phyloP scores from a whole-genome alignment of 2,113 vertebrate genomes.

The Caranx melampygus region DNA sequence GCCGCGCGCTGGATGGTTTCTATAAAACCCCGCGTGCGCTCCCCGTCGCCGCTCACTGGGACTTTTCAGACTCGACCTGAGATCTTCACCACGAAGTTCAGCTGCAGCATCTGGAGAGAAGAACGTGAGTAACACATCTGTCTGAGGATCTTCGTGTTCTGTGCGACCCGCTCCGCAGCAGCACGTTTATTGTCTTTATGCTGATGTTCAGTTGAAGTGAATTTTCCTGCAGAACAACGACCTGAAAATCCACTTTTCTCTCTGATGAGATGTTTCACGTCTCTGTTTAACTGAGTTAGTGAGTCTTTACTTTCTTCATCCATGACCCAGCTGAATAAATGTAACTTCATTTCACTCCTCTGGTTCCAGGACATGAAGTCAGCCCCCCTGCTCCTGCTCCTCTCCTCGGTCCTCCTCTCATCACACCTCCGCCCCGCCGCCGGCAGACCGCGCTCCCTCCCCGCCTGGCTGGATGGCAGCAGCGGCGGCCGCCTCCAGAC shows the following conservation, averaged over 20 bases:
- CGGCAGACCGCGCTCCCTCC: constrained; percentile 75
- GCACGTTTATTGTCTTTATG: too few relatives aligned
- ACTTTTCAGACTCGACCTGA: constrained; percentile 48
- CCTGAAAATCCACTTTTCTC: too few relatives aligned
- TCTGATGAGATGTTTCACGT: too few relatives aligned
- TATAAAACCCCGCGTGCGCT: constrained; percentile 84
- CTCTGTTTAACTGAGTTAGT: too few relatives aligned
- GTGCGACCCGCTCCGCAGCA: too few relatives aligned
- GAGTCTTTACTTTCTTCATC: too few relatives aligned
- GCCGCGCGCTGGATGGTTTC: constrained; percentile 71
- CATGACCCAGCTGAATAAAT: too few relatives aligned
- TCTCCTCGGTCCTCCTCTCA: constrained; percentile 78
- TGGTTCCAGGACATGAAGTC: constrained; percentile 79
- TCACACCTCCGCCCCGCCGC: constrained; percentile 73
- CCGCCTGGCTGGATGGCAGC: constrained; percentile 65
- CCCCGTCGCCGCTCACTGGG: constrained; percentile 66
- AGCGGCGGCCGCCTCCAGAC: constrained; percentile 61
- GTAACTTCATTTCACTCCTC: neutral
- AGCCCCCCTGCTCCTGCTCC: constrained; percentile 78
- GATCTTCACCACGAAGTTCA: constrained; percentile 45
- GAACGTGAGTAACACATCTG: constrained; percentile 58
- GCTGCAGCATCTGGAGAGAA: constrained; percentile 50
- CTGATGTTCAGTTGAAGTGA: too few relatives aligned
- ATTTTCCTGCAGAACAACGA: too few relatives aligned
- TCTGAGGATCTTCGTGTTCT: neutral